Conservation (phyloP, 2,797 vertebrate genomes). For the Knipowitschia caucasica region DNA sequence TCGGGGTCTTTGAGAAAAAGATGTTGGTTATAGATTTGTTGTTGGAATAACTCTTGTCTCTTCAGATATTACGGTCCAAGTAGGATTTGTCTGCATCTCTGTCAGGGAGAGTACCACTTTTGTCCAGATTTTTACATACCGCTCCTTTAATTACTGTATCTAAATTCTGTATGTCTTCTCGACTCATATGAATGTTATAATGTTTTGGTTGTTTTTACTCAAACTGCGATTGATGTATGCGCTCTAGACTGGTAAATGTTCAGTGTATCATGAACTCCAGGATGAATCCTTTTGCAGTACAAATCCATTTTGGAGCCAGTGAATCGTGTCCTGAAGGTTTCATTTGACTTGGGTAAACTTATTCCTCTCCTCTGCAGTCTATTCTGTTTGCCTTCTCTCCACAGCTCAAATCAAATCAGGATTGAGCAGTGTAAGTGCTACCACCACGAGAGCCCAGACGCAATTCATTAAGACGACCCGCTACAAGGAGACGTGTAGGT, state of each 20-base stretch:
- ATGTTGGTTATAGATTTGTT: no score
- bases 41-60: no score
- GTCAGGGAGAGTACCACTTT: no score
- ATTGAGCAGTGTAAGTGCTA: conserved; percentile 1
- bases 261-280: conserved; percentile 21
- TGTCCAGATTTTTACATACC: no score
- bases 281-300: conserved; percentile 37
- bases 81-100: no score
- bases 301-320: conserved; percentile 22
- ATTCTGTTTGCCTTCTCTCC: conserved; percentile 33
- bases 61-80: no score
- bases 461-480: conserved; percentile 25
- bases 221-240: not conserved
- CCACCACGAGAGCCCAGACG: not conserved
- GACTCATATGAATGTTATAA: no score
- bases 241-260: conserved; percentile 33
- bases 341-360: conserved; percentile 45
- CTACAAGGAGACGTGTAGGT: conserved; percentile 9
- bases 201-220: no score
- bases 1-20: no score
- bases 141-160: no score
- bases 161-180: no score
- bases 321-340: conserved; percentile 38
- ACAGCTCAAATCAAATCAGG: conserved; percentile 46
- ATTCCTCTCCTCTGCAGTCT: conserved; percentile 27